Evolutionary conservation across 2,888 invertebrate genomes (phyloP), one percentile per base, ranked within the genome.

Genomic region (Agrotis exclamationis): DNA sequence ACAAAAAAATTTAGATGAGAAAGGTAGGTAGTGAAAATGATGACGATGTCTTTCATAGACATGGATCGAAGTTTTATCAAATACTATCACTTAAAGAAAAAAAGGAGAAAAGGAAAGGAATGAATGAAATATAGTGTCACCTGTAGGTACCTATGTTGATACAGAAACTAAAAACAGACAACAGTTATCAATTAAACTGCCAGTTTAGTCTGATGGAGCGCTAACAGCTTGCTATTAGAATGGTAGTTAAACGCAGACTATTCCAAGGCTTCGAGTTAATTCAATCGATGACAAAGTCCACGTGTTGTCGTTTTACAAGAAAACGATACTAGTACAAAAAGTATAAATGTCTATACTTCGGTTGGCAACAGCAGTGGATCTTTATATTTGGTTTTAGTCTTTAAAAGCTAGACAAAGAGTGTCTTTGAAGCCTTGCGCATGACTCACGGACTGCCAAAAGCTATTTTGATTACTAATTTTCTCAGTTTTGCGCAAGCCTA

Each of bases 221-320:
- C n/a, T 58, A 62, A 69, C 22, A 51, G 47, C 50, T 56, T 56
- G 78, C 39, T 56, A 28, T 56, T 47, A 44, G 51, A 58, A 13
- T 33, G 18, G 16, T 58, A 45, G 54, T 53, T 62, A 59, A 58
- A 70, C 58, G 48, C 58, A 57, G 62, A 56, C 33, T 72, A 74
- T 74, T 82, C 59, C 54, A 63, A 81, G 76, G 67, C 48, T 68
- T 58, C 51, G 11, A 33, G 48, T 14, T 63, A 60, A 63, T 44
- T 60, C 63, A 73, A 83, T 85, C 77, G 77, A 84, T 77, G 70
- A 53, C 54, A 67, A 70, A 69, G 54, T 67, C 20, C 59, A 63
- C n/a, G 13, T 20, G 39, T 58, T 44, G 22, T 60, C 63, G 70
- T 59, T 48, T 74, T 56, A 66, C 53, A 72, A 68, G 45, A 45